Conservation (phyloP, 2,797 vertebrate genomes). For the Notolabrus celidotus region DNA sequence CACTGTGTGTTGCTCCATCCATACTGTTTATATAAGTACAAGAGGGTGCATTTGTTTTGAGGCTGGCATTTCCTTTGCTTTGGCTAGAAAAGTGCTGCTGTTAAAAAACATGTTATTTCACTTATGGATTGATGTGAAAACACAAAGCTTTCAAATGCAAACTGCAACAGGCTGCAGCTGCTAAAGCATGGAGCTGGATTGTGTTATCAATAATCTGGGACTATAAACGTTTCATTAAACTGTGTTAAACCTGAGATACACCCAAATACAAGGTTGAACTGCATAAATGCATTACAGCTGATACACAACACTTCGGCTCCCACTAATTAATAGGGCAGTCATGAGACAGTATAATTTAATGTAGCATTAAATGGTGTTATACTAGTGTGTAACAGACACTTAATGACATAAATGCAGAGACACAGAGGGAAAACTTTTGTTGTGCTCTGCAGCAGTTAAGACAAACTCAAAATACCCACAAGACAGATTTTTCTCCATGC, state of each 20-base stretch:
- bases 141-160: not conserved
- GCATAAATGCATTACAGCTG: conserved; percentile 7
- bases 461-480: conserved; percentile 12
- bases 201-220: not conserved
- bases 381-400: conserved; percentile 22
- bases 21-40: too few species aligned
- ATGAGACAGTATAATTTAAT: conserved; percentile 28
- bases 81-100: too few species aligned
- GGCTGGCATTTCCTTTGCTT: too few species aligned
- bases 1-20: not conserved
- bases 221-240: conserved; percentile 3
- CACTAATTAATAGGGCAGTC: conserved; percentile 15
- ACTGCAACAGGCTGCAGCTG: not conserved
- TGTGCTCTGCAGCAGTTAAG: conserved; percentile 16
- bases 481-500: conserved; percentile 17
- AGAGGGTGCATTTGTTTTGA: too few species aligned
- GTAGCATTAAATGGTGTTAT: conserved; percentile 16
- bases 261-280: not conserved
- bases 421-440: conserved; percentile 8
- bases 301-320: conserved; percentile 3
- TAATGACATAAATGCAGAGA: conserved; percentile 1
- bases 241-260: not conserved
- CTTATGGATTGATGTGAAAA: not conserved
- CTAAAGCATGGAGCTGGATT: not conserved
- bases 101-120: not conserved